These are phyloP conservation scores for Beris chalybata DNA, from an alignment of 2,888 invertebrate genomes.

Conservation along the genomic window DNA sequence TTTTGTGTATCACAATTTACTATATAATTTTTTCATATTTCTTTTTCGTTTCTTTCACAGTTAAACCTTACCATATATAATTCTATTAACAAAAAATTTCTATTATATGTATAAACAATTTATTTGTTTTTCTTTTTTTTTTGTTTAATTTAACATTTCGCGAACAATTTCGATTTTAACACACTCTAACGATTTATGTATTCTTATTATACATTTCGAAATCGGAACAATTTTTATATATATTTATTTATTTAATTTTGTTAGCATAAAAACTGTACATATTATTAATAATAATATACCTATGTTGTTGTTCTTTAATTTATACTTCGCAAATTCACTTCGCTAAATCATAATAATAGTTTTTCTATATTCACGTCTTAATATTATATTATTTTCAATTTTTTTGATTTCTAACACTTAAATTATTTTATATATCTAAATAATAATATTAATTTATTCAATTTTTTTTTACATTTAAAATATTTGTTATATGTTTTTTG, in stretches of 20 bases:
- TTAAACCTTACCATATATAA: too few relatives aligned
- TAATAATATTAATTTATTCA: too few relatives aligned
- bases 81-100: too few relatives aligned
- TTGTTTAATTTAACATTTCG: conserved; percentile 14
- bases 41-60: background rate
- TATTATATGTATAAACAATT: background rate
- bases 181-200: conserved; percentile 28
- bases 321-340: too few relatives aligned
- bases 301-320: background rate
- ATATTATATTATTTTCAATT: too few relatives aligned
- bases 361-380: too few relatives aligned
- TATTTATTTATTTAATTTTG: conserved; percentile 6
- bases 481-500: conserved; percentile 1
- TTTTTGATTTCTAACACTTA: too few relatives aligned
- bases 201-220: conserved; percentile 23
- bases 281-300: conserved; percentile 28
- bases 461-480: conserved; percentile 12
- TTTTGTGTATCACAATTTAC: conserved; percentile 31
- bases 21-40: conserved; percentile 17
- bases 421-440: too few relatives aligned
- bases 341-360: too few relatives aligned
- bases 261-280: conserved; percentile 27
- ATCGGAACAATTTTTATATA: conserved; percentile 24
- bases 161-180: conserved; percentile 18
- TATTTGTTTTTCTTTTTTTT: background rate